Evolutionary conservation across 2,888 invertebrate species (phyloP), one percentile per base, ranked within the genome.

Genomic region (Stenichneumon culpator): DNA sequence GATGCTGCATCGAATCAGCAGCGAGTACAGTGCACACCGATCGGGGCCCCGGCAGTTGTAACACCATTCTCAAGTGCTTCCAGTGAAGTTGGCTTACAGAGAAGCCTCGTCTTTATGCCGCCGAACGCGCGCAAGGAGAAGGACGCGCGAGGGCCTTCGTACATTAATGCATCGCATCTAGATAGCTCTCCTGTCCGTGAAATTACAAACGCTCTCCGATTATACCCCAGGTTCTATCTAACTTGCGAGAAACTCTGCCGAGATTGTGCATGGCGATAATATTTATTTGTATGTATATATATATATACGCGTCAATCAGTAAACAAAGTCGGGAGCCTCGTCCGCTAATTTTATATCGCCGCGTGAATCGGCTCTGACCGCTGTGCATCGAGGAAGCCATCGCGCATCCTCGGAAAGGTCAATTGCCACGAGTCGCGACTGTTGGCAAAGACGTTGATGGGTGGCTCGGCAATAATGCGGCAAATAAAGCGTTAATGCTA

Each of bases 211-310:
- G 19, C 54, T 2, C 54, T 54, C 54, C 39, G 72, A 83, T 84
- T 80, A 77, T 63, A 36, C 52, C 11, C 11, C 44, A 67, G 79
- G 79, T 80, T 83, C 79, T 75, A 75, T 84, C 75, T 65, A 50
- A 72, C 44, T 28, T 22, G 44, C 60, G 39, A 60, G 67, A 80
- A 74, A 57, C 47, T 74, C 44, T 25, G n/a, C 52, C 44, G 72
- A 65, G 82, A 82, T 82, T 78, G 65, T 36, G 47, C 57, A 65
- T 2, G 19, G 32, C 65, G 70, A 72, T 72, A 73, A 72, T 57
- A 36, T 54, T 11, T 39, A 39, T 39, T 11, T 39, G 2, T 0
- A 3, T 1, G 0, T 0, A 3, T 3, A 3, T 3, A 39, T 11
- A 39, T 11, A 39, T 9, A 44, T 3, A 44, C 54, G 22, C 54